Conservation (phyloP, 1,140 invertebrate genomes). For the Solenopsis invicta region DNA sequence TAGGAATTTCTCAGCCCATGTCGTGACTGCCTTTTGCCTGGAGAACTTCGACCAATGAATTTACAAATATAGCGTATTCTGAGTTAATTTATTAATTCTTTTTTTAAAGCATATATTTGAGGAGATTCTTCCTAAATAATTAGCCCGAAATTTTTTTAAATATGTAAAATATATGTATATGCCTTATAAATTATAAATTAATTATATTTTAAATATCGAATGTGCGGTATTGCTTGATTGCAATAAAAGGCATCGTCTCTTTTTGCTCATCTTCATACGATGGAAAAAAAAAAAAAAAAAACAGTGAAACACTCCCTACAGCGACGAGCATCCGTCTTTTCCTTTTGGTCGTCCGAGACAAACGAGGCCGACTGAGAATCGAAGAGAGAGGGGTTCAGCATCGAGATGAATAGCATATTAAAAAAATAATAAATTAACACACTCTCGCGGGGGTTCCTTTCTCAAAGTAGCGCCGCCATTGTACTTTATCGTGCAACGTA, state of each 20-base stretch:
- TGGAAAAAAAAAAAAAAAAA: conserved; percentile 23
- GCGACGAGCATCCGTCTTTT: conserved; percentile 14
- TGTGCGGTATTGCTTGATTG: not conserved
- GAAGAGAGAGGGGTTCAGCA: conserved; percentile 21
- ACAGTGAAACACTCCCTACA: conserved; percentile 27
- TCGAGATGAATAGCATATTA: conserved; percentile 64
- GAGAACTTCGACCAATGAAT: not conserved
- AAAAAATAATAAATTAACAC: conserved; percentile 78
- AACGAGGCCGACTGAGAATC: conserved; percentile 26
- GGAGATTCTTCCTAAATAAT: not conserved
- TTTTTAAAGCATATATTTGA: not conserved
- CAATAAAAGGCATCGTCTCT: not conserved
- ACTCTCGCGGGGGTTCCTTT: conserved; percentile 55
- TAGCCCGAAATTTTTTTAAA: not conserved
- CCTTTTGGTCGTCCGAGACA: conserved; percentile 28
- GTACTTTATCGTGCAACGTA: conserved; percentile 61
- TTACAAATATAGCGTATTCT: not conserved
- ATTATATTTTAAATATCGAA: too few species aligned
- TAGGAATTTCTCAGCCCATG: conserved; percentile 42
- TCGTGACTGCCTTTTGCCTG: conserved; percentile 1
- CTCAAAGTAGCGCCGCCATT: conserved; percentile 75
- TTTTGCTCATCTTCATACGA: not conserved
- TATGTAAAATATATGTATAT: not conserved
- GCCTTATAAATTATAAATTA: not conserved
- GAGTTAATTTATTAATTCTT: not conserved